Evolutionary conservation across 2,113 vertebrate species (phyloP), one percentile per base, ranked within the genome.

Genomic region (Grallaria varia): DNA sequence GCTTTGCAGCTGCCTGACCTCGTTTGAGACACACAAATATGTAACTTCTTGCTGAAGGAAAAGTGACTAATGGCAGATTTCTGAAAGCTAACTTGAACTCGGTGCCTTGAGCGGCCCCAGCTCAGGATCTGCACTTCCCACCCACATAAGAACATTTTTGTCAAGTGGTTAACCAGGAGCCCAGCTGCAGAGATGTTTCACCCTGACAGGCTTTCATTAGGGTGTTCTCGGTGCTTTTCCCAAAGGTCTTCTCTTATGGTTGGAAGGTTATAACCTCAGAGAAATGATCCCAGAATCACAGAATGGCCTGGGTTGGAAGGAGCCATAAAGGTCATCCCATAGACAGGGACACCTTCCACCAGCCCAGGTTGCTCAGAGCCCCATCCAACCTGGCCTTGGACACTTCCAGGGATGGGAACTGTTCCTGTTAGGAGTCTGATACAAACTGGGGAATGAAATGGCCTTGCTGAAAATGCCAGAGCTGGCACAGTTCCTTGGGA

Each of bases 131-230:
- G 45, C 22, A 8, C 94, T 97, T 96, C 89, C 98, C 97, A 98
- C 97, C 97, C 97, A 97, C 97, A 87, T 93, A 95, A 42, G 86
- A 97, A 93, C 97, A 96, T 97, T 98, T 98, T 98, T 95, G 97
- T 96, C 90, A 96, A 93, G 97, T 96, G 91, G 98, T 97, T 98
- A 97, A 98, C 98, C 97, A 97, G 91, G 90, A 96, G 91, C 90
- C 87, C 98, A 97, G 97, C 97, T 98, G 97, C 95, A 98, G 93
- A 85, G 90, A 93, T 92, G 93, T 92, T 74, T 90, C 73, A 18
- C 58, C 92, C 69, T 68, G 94, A 83, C 94, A 93, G 88, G 89
- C 95, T 82, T 87, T 96, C 93, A 92, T 94, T 93, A 85, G 35
- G 81, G 56, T 80, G 89, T 93, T 96, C 73, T 90, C 84, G 78